Evolutionary conservation across 2,888 invertebrate species (phyloP), one percentile per base, ranked within the genome.

Genomic region (Malthinus seriepunctatus): DNA sequence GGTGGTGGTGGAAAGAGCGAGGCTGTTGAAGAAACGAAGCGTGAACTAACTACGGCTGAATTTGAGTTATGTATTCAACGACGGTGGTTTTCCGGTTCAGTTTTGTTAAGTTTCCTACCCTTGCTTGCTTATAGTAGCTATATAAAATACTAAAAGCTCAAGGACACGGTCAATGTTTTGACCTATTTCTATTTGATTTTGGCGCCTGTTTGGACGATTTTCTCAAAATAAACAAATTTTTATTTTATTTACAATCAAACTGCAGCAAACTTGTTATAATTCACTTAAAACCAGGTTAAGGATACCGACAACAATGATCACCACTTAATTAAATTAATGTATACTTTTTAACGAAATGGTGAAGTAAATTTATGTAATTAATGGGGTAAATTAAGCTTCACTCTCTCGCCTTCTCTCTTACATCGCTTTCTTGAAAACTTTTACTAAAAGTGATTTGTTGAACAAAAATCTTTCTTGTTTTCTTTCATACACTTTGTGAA

Each of bases 1-100:
- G 23, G 15, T 15, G 14, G 12, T 23, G 14, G 23, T 23, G 15
- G 14, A 42, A 14, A 10, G 39, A 15, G 39, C n/a, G 12, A 42
- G 23, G 23, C 38, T 14, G 31, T 32, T 37, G 47, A 56, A 47
- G 33, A 51, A 38, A 32, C 56, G 51, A 32, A 57, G 57, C 52
- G 47, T 56, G 39, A 54, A 55, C 48, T 46, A 52, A 60, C 50
- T 38, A 42, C 23, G 14, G 32, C 14, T 60, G 60, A 55, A 60
- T 50, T 55, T 54, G 55, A 60, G 52, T 51, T 60, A 54, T 60
- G 47, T 47, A 60, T 51, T 37, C 46, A 55, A 49, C 42, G 39
- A 38, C 11, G 37, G 58, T 54, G 54, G 47, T 54, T 42, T 51
- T 56, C 56, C 51, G 53, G 34, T 52, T 38, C 48, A 39, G 58